phyloP scores from a whole-genome alignment of 2,113 vertebrate genomes.

The Passerina amoena region DNA sequence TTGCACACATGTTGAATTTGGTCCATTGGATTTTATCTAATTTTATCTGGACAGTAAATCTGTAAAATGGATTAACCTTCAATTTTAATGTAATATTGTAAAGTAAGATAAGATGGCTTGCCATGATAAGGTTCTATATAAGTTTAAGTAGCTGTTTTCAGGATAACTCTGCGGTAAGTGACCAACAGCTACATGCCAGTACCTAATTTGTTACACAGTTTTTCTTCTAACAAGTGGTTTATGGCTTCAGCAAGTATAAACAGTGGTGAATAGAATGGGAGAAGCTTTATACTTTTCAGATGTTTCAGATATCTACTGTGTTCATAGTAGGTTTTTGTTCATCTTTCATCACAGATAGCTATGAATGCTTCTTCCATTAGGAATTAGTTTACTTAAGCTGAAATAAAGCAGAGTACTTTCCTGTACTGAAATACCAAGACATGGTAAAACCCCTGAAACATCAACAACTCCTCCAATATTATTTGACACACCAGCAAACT shows the following conservation, averaged over 20 bases:
- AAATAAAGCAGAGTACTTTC: background rate
- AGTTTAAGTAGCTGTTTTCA: background rate
- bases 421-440: background rate
- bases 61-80: conserved; percentile 25
- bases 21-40: conserved; percentile 12
- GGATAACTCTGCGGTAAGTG: background rate
- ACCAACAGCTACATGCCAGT: background rate
- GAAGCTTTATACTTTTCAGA: conserved; percentile 19
- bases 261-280: background rate
- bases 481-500: background rate
- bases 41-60: conserved; percentile 20
- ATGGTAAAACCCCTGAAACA: background rate
- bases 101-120: background rate
- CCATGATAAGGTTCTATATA: background rate
- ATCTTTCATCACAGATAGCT: background rate
- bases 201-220: background rate
- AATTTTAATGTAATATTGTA: conserved; percentile 47
- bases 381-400: background rate
- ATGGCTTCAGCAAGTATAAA: background rate
- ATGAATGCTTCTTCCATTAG: background rate
- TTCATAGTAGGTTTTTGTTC: background rate
- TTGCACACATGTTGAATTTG: background rate
- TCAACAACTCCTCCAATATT: background rate
- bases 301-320: background rate
- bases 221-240: background rate